Conservation (phyloP, 2,113 vertebrate genomes). For the Phalacrocorax aristotelis region DNA sequence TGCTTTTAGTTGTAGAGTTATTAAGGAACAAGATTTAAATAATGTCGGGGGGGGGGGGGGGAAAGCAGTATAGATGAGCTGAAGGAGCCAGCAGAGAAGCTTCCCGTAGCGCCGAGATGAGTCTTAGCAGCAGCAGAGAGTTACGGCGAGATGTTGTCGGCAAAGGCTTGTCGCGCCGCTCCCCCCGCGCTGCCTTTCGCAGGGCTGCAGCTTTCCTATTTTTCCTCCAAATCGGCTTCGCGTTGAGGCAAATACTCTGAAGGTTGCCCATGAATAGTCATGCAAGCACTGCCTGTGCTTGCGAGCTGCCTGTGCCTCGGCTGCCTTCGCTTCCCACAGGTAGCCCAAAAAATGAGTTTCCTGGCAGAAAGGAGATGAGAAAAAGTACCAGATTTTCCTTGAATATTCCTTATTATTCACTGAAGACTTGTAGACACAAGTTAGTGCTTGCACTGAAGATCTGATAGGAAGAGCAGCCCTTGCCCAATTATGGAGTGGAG, state of each 20-base stretch:
- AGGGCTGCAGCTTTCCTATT: neutral
- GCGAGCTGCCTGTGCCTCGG: neutral
- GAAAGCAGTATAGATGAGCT: neutral
- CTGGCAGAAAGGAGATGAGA: slow-evolving; percentile 49
- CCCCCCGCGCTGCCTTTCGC: neutral
- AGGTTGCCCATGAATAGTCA: slow-evolving; percentile 29
- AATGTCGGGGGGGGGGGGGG: neutral
- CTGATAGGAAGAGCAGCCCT: slow-evolving; percentile 27
- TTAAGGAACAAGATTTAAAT: slow-evolving; percentile 57
- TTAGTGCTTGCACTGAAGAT: slow-evolving; percentile 6
- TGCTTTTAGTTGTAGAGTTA: slow-evolving; percentile 56
- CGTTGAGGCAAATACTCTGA: neutral
- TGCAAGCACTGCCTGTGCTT: neutral
- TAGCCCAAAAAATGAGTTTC: neutral
- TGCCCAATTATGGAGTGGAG: slow-evolving; percentile 59
- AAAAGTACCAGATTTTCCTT: slow-evolving; percentile 36
- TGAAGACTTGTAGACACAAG: neutral
- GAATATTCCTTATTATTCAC: slow-evolving; percentile 32
- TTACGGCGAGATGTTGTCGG: fast-evolving
- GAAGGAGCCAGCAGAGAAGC: neutral
- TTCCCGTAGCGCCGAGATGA: neutral
- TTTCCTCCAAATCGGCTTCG: neutral
- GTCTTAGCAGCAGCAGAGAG: neutral
- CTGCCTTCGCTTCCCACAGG: neutral
- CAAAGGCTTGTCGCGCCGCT: neutral